Conservation (phyloP, 1,140 invertebrate genomes). For the Apis laboriosa region DNA sequence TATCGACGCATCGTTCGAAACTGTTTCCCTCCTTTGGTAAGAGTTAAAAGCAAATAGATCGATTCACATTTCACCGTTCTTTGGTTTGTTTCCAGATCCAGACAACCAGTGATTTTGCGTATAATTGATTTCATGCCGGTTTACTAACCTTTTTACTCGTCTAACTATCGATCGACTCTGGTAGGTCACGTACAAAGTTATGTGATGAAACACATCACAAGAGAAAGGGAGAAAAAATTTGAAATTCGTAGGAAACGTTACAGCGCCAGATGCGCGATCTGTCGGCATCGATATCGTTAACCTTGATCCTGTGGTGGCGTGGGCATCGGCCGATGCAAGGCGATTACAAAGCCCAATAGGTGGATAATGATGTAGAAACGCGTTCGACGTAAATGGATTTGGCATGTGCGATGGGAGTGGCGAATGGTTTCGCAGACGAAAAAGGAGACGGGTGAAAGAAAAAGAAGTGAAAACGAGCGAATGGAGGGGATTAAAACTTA, state of each 20-base stretch:
- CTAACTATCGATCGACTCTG: not conserved
- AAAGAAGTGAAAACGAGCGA: not conserved
- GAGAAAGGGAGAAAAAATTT: not conserved
- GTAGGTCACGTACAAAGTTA: not conserved
- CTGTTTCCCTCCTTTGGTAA: not conserved
- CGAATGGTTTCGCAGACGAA: constrained; percentile 23
- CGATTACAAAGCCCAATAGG: constrained; percentile 38
- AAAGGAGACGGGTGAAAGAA: constrained; percentile 15
- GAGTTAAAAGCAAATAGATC: not conserved
- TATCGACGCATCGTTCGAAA: not conserved
- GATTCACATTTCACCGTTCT: not conserved
- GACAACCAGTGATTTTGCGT: not conserved
- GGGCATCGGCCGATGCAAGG: constrained; percentile 6
- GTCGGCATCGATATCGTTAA: constrained; percentile 11
- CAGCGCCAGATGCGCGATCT: constrained; percentile 2
- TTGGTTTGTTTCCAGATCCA: not conserved
- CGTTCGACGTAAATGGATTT: constrained; percentile 45
- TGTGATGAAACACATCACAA: not conserved
- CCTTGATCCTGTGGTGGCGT: constrained; percentile 24
- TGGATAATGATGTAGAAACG: constrained; percentile 37
- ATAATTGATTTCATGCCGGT: fast-evolving
- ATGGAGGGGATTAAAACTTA: not conserved
- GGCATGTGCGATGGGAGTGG: constrained; percentile 36
- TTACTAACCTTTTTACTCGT: not conserved
- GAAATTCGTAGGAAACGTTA: not conserved